Percentiles rank a stretch among this genome's conserved stretches.
These are phyloP conservation scores for Morphnarchus princeps DNA, from an alignment of 2,113 vertebrate genomes.

Conservation along the genomic window DNA sequence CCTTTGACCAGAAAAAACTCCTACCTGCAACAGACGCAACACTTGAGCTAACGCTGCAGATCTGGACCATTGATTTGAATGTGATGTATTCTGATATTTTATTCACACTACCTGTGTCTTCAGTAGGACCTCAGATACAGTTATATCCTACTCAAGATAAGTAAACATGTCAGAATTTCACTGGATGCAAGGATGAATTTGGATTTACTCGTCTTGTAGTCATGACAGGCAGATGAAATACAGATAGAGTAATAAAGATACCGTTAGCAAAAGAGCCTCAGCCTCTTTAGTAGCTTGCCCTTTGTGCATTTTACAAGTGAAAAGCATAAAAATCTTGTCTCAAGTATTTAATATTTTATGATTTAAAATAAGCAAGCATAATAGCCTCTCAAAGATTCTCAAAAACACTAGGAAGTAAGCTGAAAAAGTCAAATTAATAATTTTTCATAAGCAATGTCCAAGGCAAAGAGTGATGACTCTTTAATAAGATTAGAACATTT, in stretches of 20 bases:
- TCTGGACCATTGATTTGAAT: neutral
- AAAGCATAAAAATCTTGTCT: neutral
- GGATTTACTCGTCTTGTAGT: neutral
- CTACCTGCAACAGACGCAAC: neutral
- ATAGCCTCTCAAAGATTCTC: neutral
- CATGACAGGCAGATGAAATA: neutral
- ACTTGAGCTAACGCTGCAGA: neutral
- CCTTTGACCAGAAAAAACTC: neutral
- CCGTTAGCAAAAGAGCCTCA: neutral
- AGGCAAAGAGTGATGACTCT: neutral
- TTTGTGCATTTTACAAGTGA: neutral
- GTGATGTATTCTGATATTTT: neutral
- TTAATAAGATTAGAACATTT: neutral
- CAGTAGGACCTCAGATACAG: neutral
- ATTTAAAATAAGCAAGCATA: neutral
- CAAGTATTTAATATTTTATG: neutral
- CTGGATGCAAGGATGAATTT: neutral
- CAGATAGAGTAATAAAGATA: neutral
- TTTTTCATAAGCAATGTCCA: neutral
- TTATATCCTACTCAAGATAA: neutral
- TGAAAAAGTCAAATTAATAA: neutral
- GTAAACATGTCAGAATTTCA: neutral
- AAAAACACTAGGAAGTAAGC: neutral
- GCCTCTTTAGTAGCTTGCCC: neutral
- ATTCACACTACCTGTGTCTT: neutral